A percentile compares a stretch with the other conserved stretches of the same genome.
Conservation (phyloP, 1,140 invertebrate species). For the Caenorhabditis remanei region DNA sequence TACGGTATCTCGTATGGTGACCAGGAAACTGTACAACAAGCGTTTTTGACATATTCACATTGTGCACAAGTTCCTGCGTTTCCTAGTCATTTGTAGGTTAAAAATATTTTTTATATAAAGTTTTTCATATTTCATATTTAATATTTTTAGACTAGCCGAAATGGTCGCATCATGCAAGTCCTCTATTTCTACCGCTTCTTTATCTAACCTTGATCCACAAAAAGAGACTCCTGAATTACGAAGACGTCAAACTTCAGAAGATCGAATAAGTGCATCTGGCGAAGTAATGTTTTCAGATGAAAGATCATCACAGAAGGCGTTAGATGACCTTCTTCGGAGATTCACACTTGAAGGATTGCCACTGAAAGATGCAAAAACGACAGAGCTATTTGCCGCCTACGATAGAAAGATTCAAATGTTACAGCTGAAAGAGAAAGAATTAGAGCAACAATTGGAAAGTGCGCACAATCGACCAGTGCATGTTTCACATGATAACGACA, state of each 20-base stretch:
- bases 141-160: conserved; percentile 38
- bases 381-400: conserved; percentile 60
- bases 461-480: not conserved
- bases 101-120: not conserved
- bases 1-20: conserved; percentile 65
- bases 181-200: not conserved
- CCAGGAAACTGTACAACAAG: conserved; percentile 62
- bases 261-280: not conserved
- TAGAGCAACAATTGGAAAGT: conserved; percentile 44
- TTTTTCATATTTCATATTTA: not conserved
- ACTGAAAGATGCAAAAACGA: conserved; percentile 60
- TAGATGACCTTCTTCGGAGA: conserved; percentile 7
- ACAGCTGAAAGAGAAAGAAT: conserved; percentile 60
- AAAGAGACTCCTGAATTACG: conserved; percentile 42
- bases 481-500: not conserved
- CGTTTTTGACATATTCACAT: conserved; percentile 64
- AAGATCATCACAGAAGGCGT: conserved; percentile 42
- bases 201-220: not conserved
- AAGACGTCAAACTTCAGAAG: conserved; percentile 8
- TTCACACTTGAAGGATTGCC: conserved; percentile 36
- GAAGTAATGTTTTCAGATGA: conserved; percentile 17
- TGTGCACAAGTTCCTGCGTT: conserved; percentile 63
- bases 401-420: conserved; percentile 64
- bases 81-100: conserved; percentile 57
- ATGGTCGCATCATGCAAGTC: conserved; percentile 51